Conservation (phyloP, 1,140 invertebrate species). For the Colletes latitarsis region DNA sequence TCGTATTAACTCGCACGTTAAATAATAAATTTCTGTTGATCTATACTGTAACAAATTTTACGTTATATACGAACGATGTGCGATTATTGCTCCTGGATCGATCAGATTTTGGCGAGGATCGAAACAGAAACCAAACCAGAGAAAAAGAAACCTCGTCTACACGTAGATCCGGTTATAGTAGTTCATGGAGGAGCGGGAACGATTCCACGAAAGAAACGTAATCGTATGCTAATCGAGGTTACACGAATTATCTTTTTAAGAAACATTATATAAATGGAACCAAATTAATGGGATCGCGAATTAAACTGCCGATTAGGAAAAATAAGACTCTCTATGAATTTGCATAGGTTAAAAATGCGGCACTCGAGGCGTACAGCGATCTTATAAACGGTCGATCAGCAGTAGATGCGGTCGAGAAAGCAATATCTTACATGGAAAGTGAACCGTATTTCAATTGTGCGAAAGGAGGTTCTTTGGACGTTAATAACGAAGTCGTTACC, state of each 20-base stretch:
- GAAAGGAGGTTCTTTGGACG: slow-evolving; percentile 40
- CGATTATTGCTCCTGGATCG: slow-evolving; percentile 63
- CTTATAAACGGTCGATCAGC: slow-evolving; percentile 48
- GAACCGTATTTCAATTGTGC: slow-evolving; percentile 52
- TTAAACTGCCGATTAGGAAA: no score
- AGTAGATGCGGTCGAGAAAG: slow-evolving; percentile 52
- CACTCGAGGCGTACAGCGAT: slow-evolving; percentile 42
- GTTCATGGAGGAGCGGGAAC: slow-evolving; percentile 62
- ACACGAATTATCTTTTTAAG: not conserved
- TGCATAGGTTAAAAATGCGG: slow-evolving; percentile 60
- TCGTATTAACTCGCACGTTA: not conserved
- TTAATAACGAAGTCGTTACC: slow-evolving; percentile 45
- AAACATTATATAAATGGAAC: not conserved
- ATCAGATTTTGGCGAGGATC: slow-evolving; percentile 41
- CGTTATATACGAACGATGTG: slow-evolving; percentile 35
- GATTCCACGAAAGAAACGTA: slow-evolving; percentile 38
- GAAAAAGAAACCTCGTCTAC: slow-evolving; percentile 10
- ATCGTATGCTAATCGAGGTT: slow-evolving; percentile 56
- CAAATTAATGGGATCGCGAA: no score
- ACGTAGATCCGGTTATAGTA: slow-evolving; percentile 50
- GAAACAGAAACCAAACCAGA: not conserved
- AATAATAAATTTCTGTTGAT: not conserved
- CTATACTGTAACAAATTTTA: not conserved
- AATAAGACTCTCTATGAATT: not conserved
- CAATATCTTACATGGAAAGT: slow-evolving; percentile 58